A percentile compares a stretch with the other conserved stretches of the same genome.
Conservation (phyloP, 2,888 invertebrate genomes). For the Scaptodrosophila latifasciaeformis region DNA sequence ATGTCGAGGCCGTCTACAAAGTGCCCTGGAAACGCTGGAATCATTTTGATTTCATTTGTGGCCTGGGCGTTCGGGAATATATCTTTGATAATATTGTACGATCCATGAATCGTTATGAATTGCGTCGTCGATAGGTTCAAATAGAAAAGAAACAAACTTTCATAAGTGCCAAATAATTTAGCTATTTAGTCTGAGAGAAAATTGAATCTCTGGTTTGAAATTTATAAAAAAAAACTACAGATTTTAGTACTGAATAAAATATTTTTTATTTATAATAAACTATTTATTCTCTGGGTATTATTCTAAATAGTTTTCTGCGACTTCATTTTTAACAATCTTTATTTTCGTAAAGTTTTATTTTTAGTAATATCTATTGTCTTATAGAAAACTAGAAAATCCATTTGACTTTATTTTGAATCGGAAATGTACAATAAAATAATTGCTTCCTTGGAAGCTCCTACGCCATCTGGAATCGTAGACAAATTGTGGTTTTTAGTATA, state of each 20-base stretch:
- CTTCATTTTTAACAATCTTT: too few species aligned
- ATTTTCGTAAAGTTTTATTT: too few species aligned
- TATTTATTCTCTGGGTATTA: too few species aligned
- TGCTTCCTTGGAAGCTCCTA: too few species aligned
- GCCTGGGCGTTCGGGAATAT: slow-evolving; percentile 69
- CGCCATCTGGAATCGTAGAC: too few species aligned
- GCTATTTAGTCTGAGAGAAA: slow-evolving; percentile 21
- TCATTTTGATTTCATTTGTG: slow-evolving; percentile 73
- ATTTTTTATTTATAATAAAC: slow-evolving; percentile 53
- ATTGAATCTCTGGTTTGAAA: slow-evolving; percentile 35
- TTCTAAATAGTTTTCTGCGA: too few species aligned
- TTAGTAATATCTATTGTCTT: too few species aligned
- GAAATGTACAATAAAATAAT: too few species aligned
- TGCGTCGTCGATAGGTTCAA: slow-evolving; percentile 35
- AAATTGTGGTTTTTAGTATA: too few species aligned
- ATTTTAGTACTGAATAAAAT: slow-evolving; percentile 57
- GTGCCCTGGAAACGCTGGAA: slow-evolving; percentile 73
- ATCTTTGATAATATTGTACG: slow-evolving; percentile 72
- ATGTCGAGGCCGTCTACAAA: slow-evolving; percentile 65
- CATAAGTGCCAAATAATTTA: slow-evolving; percentile 59
- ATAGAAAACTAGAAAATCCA: too few species aligned
- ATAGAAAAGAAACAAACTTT: slow-evolving; percentile 36
- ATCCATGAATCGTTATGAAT: slow-evolving; percentile 66
- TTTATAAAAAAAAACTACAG: too few species aligned
- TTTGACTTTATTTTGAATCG: too few species aligned